Percentiles rank a stretch among this genome's conserved stretches.
Conservation (phyloP, 2,888 invertebrate species). For the Parnassius glacialis region DNA sequence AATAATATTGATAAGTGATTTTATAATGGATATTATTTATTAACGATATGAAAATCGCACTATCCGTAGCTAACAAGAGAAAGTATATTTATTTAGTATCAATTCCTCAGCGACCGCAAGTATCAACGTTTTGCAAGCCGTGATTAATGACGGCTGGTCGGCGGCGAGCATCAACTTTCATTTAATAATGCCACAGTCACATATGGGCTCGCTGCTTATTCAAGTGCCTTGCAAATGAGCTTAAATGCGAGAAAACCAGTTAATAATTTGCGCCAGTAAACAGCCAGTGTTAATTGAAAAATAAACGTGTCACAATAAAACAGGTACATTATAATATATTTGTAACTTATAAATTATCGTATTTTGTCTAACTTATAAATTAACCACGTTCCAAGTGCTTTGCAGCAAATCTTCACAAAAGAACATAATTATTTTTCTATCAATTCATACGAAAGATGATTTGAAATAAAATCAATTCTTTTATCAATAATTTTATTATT, state of each 20-base stretch:
- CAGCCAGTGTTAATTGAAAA: too few species aligned
- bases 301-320: too few species aligned
- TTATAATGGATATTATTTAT: slow-evolving; percentile 4
- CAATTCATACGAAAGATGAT: too few species aligned
- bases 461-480: too few species aligned
- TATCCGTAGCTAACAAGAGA: slow-evolving; percentile 34
- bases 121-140: slow-evolving; percentile 29
- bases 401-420: too few species aligned
- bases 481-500: too few species aligned
- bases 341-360: too few species aligned
- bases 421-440: too few species aligned
- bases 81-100: slow-evolving; percentile 36
- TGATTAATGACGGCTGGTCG: slow-evolving; percentile 33
- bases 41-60: slow-evolving; percentile 7
- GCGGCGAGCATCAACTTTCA: slow-evolving; percentile 47
- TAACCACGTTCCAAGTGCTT: too few species aligned
- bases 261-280: slow-evolving; percentile 24
- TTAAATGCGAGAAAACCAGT: slow-evolving; percentile 32
- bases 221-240: slow-evolving; percentile 48
- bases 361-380: too few species aligned
- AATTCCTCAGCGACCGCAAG: slow-evolving; percentile 31
- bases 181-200: slow-evolving; percentile 43
- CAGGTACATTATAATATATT: too few species aligned
- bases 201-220: slow-evolving; percentile 33
- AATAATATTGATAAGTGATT: not conserved